Evolutionary conservation across 1,140 invertebrate genomes (phyloP), one percentile per base, ranked within the genome.

Genomic region (Dreissena rostriformis): DNA sequence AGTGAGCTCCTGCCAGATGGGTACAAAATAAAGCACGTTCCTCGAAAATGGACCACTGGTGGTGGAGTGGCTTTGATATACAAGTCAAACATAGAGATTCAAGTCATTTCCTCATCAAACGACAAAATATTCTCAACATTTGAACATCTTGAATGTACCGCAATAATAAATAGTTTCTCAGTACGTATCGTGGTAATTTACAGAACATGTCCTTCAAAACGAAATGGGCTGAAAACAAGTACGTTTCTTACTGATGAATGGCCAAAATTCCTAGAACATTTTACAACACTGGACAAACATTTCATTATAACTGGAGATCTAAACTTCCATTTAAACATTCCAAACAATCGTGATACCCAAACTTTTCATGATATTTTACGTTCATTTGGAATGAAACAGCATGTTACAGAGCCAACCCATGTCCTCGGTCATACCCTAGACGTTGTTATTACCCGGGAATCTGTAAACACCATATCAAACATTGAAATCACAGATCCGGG

Each of bases 401-500:
- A 84, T 66, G 74, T 84, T 10, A 6, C 0, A 26, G 74, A 28
- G 29, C n/a, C 68, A 10, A 78, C 82, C 15, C 82, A 84, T 53
- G 67, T 78, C 24, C 26, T 4, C 29, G 74, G 75, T 11, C 75
- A 78, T 53, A 84, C 67, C 7, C 68, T 78, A 28, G 68, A 84
- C 61, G 74, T 73, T 28, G 39, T 84, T 49, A 78, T 84, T n/a
- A 84, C 82, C 22, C 66, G 75, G 63, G 67, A 84, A 17, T 65
- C 28, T 29, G 66, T 70, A 15, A 61, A 72, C 28, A 72, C 57
- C 26, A 26, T 84, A 17, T 51, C 49, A 5, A 39, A 51, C 66
- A 17, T 72, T 24, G 57, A 51, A 17, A 53, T 84, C 17, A 29
- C 22, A 11, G 75, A 84, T 22, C 66, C 65, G 6, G 28, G 73